Evolutionary conservation across 2,888 invertebrate species (phyloP).

Genomic region (Drosophila diplacantha): DNA sequence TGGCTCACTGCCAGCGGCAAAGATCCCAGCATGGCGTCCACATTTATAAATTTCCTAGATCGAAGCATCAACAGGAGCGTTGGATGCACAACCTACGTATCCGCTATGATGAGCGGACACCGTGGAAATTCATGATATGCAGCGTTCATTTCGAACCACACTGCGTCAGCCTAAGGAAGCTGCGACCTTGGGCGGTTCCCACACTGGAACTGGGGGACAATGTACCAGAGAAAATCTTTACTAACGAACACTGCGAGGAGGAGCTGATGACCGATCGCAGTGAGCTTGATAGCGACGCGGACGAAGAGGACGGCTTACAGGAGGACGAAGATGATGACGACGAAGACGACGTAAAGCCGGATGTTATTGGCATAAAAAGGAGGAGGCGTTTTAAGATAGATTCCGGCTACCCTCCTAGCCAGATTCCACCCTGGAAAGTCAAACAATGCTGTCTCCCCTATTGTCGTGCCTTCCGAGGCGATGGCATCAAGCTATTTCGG

Average conservation of each 20-base stretch:
- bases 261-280: constrained; percentile 41
- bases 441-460: constrained; percentile 70
- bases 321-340: constrained; percentile 33
- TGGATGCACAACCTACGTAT: constrained; percentile 65
- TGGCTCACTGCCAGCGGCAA: constrained; percentile 63
- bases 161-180: constrained; percentile 56
- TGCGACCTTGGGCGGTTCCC: constrained; percentile 72
- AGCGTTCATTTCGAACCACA: constrained; percentile 60
- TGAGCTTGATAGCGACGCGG: constrained; percentile 32
- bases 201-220: constrained; percentile 66
- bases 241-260: constrained; percentile 53
- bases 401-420: constrained; percentile 26
- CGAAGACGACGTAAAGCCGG: constrained; percentile 29
- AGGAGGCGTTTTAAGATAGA: constrained; percentile 45
- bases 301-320: constrained; percentile 30
- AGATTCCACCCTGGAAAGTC: constrained; percentile 48
- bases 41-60: constrained; percentile 62
- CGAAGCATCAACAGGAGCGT: constrained; percentile 49
- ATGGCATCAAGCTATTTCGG: constrained; percentile 72
- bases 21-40: constrained; percentile 59
- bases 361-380: constrained; percentile 21
- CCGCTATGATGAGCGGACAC: constrained; percentile 55
- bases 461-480: constrained; percentile 69
- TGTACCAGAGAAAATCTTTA: constrained; percentile 54
- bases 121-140: constrained; percentile 68